phyloP scores from a whole-genome alignment of 2,888 invertebrate species.

The Sphecodes monilicornis region DNA sequence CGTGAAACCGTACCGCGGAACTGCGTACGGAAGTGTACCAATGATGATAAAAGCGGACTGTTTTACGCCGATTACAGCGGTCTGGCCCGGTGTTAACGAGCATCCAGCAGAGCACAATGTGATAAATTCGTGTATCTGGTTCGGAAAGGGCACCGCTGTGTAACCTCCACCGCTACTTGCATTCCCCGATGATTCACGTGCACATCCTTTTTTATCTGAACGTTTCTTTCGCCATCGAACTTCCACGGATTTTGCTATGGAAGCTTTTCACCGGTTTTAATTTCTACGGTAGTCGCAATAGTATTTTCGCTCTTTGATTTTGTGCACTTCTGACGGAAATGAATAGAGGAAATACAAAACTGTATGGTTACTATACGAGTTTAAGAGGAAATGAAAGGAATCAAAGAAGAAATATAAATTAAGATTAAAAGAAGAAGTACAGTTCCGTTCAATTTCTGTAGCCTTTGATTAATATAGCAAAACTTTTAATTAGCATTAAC shows the following conservation, averaged over 20 bases:
- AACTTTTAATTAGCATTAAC: no score
- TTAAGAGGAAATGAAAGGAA: background rate
- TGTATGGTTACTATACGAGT: background rate
- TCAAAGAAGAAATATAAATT: background rate
- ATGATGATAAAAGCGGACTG: conserved; percentile 69
- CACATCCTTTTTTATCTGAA: background rate
- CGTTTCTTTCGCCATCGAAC: background rate
- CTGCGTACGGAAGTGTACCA: conserved; percentile 56
- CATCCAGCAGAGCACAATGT: conserved; percentile 26
- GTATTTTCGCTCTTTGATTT: background rate
- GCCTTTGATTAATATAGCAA: no score
- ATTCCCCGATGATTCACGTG: background rate
- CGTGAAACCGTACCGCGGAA: conserved; percentile 43
- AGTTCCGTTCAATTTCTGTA: no score
- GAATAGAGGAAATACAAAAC: background rate
- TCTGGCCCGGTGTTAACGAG: conserved; percentile 68
- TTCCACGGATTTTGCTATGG: background rate
- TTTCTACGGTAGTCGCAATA: background rate
- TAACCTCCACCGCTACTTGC: conserved; percentile 20
- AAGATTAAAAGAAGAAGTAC: background rate
- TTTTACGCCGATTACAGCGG: conserved; percentile 70
- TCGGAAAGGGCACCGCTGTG: background rate
- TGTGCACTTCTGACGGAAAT: background rate
- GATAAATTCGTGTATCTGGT: conserved; percentile 61
- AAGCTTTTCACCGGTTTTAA: background rate